Evolutionary conservation across 2,113 vertebrate species (phyloP).

Genomic region (Hippocampus guttulatus): DNA sequence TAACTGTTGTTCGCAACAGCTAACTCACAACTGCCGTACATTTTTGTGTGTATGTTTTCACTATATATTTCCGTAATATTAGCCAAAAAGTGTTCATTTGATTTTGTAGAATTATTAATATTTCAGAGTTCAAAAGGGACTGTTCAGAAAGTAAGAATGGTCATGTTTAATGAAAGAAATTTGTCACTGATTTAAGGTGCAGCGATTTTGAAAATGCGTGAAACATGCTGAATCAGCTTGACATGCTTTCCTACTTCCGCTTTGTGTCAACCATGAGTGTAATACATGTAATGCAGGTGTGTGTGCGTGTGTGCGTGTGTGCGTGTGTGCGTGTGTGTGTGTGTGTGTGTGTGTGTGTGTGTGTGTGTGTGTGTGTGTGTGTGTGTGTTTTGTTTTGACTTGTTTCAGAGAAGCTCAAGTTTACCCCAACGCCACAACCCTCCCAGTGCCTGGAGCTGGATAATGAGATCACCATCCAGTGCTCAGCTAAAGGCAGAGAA

Average conservation of each 20-base stretch:
- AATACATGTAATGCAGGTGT: neutral
- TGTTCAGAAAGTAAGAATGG: too few relatives aligned
- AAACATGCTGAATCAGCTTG: conserved; percentile 11
- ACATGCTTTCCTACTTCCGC: neutral
- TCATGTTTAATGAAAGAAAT: too few relatives aligned
- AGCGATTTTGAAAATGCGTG: neutral
- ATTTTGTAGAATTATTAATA: too few relatives aligned
- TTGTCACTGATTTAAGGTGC: too few relatives aligned
- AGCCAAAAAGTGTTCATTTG: neutral
- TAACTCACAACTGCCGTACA: neutral
- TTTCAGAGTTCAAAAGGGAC: too few relatives aligned
- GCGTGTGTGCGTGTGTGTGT: too few relatives aligned
- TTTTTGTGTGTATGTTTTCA: neutral
- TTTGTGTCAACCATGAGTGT: conserved; percentile 11
- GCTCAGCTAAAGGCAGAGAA: conserved; percentile 87
- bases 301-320: too few relatives aligned
- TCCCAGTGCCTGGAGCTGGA: conserved; percentile 93
- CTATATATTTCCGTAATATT: neutral
- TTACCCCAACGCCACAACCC: conserved; percentile 86
- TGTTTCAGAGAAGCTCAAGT: conserved; percentile 91
- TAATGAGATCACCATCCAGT: conserved; percentile 83
- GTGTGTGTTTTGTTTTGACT: conserved; percentile 26
- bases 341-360: too few relatives aligned
- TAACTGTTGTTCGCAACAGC: neutral
- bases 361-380: too few relatives aligned